Evolutionary conservation across 1,140 invertebrate species (phyloP).

Genomic region (Lordiphosa clarofinis): DNA sequence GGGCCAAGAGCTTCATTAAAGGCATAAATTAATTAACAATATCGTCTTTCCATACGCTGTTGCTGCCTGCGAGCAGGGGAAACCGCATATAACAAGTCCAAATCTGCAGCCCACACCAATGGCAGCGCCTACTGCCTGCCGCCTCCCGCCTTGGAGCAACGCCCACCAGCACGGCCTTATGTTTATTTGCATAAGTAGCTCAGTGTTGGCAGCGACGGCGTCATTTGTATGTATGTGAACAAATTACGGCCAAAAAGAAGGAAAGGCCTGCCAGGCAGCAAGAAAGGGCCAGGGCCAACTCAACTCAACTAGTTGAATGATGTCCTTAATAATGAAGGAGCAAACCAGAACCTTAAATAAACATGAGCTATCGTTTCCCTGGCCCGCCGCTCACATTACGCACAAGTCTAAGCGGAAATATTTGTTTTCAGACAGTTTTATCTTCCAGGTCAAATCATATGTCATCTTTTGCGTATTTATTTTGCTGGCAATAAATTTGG

Average conservation of each 20-base stretch:
- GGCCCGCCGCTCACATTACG: not conserved
- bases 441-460: constrained; percentile 71
- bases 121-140: too few relatives aligned
- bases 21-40: constrained; percentile 76
- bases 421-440: constrained; percentile 72
- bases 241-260: constrained; percentile 52
- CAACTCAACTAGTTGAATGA: constrained; percentile 77
- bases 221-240: constrained; percentile 38
- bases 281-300: constrained; percentile 29
- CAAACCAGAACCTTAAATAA: constrained; percentile 68
- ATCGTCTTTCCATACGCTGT: constrained; percentile 64
- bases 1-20: constrained; percentile 46
- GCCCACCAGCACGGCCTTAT: constrained; percentile 46
- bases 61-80: constrained; percentile 17
- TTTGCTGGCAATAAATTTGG: constrained; percentile 58
- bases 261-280: constrained; percentile 41
- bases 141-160: constrained; percentile 12
- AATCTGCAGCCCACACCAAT: constrained; percentile 10
- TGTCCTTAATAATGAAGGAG: constrained; percentile 72
- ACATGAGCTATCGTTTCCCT: constrained; percentile 36
- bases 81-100: constrained; percentile 40
- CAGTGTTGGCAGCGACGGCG: constrained; percentile 16
- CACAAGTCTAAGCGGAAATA: constrained; percentile 56
- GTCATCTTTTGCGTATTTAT: constrained; percentile 76
- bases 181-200: constrained; percentile 76